Percentiles rank a stretch among this genome's conserved stretches.
Evolutionary conservation across 1,140 invertebrate species (phyloP).

Genomic region (Lepidurus arcticus): DNA sequence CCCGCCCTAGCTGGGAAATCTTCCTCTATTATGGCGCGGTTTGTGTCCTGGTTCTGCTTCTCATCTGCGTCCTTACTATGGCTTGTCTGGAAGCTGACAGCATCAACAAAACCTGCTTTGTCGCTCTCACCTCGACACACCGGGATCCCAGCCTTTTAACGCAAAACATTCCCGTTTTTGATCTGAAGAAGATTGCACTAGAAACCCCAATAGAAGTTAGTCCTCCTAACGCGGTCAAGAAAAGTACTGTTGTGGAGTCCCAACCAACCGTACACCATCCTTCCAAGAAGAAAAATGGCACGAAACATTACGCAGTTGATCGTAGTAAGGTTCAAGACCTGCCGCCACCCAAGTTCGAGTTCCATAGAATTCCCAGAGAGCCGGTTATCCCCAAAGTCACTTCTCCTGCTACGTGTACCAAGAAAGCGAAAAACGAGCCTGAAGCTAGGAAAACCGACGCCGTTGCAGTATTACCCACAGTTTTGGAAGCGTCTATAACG

Average conservation of each 20-base stretch:
- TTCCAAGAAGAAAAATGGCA: neutral
- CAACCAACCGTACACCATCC: neutral
- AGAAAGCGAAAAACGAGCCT: neutral
- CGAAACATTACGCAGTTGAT: neutral
- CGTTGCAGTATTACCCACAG: neutral
- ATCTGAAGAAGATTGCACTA: neutral
- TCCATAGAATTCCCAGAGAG: neutral
- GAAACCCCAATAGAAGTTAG: neutral
- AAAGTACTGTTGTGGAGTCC: neutral
- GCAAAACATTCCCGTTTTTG: neutral
- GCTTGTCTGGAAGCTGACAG: slow-evolving; percentile 61
- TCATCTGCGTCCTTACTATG: slow-evolving; percentile 61
- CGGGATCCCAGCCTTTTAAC: neutral
- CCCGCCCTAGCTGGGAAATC: slow-evolving; percentile 73
- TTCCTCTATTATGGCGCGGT: slow-evolving; percentile 63
- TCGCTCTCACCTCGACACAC: slow-evolving; percentile 25
- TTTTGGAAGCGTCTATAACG: too few species aligned
- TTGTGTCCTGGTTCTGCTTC: slow-evolving; percentile 56
- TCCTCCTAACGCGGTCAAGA: neutral
- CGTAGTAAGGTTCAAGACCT: neutral
- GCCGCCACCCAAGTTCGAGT: neutral
- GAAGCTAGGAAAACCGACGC: neutral
- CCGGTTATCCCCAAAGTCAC: neutral
- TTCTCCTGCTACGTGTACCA: neutral
- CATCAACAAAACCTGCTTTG: slow-evolving; percentile 24